phyloP scores from a whole-genome alignment of 1,140 invertebrate genomes.

The Pseudoatta argentina region DNA sequence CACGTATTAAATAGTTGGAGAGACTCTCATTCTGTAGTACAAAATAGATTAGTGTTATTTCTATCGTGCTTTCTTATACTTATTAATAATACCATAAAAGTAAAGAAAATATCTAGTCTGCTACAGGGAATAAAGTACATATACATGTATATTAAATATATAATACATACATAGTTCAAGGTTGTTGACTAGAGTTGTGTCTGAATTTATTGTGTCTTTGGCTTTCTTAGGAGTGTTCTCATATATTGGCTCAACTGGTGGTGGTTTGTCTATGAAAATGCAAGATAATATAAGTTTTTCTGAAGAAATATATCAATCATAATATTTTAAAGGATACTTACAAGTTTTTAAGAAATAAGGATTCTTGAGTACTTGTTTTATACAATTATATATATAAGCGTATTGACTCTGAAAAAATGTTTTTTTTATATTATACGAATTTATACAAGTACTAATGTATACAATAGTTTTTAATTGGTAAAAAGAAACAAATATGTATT shows the following conservation, averaged over 20 bases:
- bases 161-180: slow-evolving; percentile 80
- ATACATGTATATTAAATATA: slow-evolving; percentile 31
- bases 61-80: slow-evolving; percentile 55
- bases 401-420: slow-evolving; percentile 84
- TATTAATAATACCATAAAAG: slow-evolving; percentile 35
- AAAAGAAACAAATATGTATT: neutral
- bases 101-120: slow-evolving; percentile 26
- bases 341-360: slow-evolving; percentile 82
- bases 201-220: slow-evolving; percentile 74
- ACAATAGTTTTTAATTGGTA: neutral
- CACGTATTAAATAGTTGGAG: slow-evolving; percentile 77
- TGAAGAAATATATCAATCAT: slow-evolving; percentile 12
- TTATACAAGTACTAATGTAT: neutral
- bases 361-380: slow-evolving; percentile 83
- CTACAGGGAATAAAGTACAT: neutral
- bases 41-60: slow-evolving; percentile 73
- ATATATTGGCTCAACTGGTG: slow-evolving; percentile 78
- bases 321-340: slow-evolving; percentile 72
- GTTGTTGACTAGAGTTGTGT: slow-evolving; percentile 77
- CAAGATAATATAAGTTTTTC: neutral
- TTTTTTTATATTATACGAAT: neutral
- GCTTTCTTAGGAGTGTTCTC: slow-evolving; percentile 73
- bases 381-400: slow-evolving; percentile 85
- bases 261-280: slow-evolving; percentile 80
- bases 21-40: slow-evolving; percentile 78